Conservation (phyloP, 2,113 vertebrate species). For the Nothoprocta perdicaria region DNA sequence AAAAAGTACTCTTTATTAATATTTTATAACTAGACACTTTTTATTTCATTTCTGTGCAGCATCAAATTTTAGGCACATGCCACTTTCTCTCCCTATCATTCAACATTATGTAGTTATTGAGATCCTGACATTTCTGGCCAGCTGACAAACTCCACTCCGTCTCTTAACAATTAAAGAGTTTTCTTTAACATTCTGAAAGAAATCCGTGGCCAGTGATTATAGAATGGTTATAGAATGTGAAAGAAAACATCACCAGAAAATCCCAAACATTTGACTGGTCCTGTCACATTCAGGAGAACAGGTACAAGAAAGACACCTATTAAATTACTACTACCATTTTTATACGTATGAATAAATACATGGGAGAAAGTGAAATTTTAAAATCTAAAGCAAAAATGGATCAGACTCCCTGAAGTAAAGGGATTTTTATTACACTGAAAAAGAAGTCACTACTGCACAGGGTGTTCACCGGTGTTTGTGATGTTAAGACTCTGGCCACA, state of each 20-base stretch:
- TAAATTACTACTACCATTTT: neutral
- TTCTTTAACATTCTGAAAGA: neutral
- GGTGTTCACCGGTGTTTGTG: neutral
- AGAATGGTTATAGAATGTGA: neutral
- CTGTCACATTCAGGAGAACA: neutral
- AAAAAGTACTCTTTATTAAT: too few relatives aligned
- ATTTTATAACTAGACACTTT: neutral
- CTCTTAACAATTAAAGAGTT: fast-evolving
- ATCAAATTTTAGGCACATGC: neutral
- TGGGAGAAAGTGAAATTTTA: neutral
- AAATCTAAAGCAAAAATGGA: neutral
- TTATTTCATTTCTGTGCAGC: neutral
- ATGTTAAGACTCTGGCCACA: neutral
- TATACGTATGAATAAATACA: too few relatives aligned
- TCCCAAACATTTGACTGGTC: neutral
- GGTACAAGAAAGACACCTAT: neutral
- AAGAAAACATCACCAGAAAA: neutral
- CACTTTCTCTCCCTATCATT: neutral
- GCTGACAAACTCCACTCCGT: neutral
- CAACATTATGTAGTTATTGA: neutral
- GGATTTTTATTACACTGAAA: neutral
- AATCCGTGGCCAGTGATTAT: neutral
- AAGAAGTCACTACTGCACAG: neutral
- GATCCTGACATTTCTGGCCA: neutral
- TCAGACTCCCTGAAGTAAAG: neutral